Evolutionary conservation across 2,888 invertebrate genomes (phyloP), one percentile per base, ranked within the genome.

Genomic region (Agriopis aurantiaria): DNA sequence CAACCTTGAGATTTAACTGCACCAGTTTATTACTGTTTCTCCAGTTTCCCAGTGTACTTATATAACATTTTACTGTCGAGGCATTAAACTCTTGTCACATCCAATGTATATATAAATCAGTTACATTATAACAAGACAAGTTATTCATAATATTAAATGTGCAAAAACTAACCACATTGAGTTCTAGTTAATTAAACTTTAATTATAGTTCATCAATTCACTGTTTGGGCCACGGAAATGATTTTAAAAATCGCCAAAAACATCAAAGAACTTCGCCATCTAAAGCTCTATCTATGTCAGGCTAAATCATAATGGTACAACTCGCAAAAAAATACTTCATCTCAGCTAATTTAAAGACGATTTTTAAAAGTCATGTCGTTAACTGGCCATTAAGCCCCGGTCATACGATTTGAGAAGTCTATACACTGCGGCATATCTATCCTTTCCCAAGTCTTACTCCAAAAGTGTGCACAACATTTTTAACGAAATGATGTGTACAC

Each of bases 371-470:
- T 52, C 74, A 70, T 77, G 65, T 76, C 78, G 78, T 79, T 75
- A 2, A 48, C 65, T 78, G 85, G 85, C 85, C 84, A 69, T 71
- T 85, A 86, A 85, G 86, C 86, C 81, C 79, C 80, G 72, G 76
- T 76, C 83, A 82, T 80, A 81, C 87, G 75, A 85, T 82, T 85
- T 80, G 85, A 85, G 84, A 84, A 74, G 71, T 79, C 73, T 75
- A n/a, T 49, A 53, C 12, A 53, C 40, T 49, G 66, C 70, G 66
- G 62, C 66, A 66, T 49, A 62, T 53, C 48, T 55, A n/a, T 40
- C 5, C 41, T 14, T 48, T 33, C 14, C 51, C 12, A 60, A 56
- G 2, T 48, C 48, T n/a, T 17, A 41, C 49, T 40, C 52, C 6
- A 61, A 59, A 59, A 63, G 66, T 51, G 49, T 45, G 40, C 70